Conservation (phyloP, 2,797 vertebrate genomes). For the Erpetoichthys calabaricus region DNA sequence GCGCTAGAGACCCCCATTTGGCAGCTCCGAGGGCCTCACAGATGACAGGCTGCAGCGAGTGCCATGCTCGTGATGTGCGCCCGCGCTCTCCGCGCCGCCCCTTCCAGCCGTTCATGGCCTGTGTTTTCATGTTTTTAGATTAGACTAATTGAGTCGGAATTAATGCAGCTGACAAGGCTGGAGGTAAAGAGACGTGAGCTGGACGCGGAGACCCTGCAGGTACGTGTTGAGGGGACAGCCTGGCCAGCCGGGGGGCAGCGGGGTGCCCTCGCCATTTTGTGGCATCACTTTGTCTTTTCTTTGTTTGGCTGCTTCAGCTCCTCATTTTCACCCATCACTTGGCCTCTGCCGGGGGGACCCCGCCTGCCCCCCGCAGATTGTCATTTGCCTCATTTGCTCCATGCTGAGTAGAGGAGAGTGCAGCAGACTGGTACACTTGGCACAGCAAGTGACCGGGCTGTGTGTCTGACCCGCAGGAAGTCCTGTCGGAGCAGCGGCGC, state of each 20-base stretch:
- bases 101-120: conserved; percentile 8
- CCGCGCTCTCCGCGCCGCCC: not conserved
- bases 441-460: not conserved
- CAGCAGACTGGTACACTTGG: not conserved
- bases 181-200: conserved; percentile 88
- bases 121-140: conserved; percentile 81
- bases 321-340: not conserved
- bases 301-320: conserved; percentile 1
- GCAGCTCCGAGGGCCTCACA: too few species aligned
- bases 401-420: too few species aligned
- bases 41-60: too few species aligned
- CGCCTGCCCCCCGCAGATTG: conserved; percentile 2
- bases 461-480: conserved; percentile 45
- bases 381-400: too few species aligned
- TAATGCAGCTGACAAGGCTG: conserved; percentile 95
- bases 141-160: conserved; percentile 91
- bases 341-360: conserved; percentile 19
- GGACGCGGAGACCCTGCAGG: conserved; percentile 88
- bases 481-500: conserved; percentile 61
- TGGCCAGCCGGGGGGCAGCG: conserved; percentile 12
- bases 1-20: too few species aligned
- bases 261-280: conserved; percentile 13
- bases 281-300: conserved; percentile 2
- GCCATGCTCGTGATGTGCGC: too few species aligned
- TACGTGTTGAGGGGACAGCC: conserved; percentile 51